phyloP scores from a whole-genome alignment of 2,797 vertebrate species.

The Esox masquinongy region DNA sequence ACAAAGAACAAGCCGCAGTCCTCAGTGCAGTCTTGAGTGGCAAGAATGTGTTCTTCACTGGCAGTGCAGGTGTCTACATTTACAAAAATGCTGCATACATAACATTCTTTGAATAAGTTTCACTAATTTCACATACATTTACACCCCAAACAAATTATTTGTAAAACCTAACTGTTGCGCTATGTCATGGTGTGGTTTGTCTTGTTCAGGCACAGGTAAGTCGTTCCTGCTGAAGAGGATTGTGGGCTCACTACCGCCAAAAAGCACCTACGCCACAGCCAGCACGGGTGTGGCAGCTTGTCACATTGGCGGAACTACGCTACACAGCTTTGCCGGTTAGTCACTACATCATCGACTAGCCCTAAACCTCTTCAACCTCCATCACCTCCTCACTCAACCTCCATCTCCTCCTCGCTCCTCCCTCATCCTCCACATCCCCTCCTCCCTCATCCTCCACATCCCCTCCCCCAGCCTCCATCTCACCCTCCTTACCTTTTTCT shows the following conservation, averaged over 20 bases:
- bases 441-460: background rate
- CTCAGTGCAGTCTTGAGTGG: constrained; percentile 83
- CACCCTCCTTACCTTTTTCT: background rate
- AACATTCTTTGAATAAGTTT: background rate
- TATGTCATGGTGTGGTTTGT: background rate
- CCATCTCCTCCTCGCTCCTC: too few species aligned
- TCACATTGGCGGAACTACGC: constrained; percentile 92
- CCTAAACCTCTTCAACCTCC: background rate
- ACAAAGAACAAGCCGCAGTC: constrained; percentile 86
- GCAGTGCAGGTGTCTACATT: constrained; percentile 85
- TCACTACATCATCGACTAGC: background rate
- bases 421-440: background rate
- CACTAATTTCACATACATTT: background rate
- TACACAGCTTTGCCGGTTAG: constrained; percentile 92
- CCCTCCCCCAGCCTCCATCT: background rate
- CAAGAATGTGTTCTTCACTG: constrained; percentile 94
- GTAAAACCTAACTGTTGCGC: background rate
- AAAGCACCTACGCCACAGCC: constrained; percentile 90
- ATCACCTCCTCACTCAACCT: background rate
- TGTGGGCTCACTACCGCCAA: constrained; percentile 90
- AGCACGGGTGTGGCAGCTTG: constrained; percentile 96
- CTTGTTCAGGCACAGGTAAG: constrained; percentile 88
- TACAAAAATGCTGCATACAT: background rate
- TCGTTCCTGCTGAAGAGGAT: constrained; percentile 93
- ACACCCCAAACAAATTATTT: background rate